phyloP scores from a whole-genome alignment of 2,113 vertebrate species.

The Barbus barbus region DNA sequence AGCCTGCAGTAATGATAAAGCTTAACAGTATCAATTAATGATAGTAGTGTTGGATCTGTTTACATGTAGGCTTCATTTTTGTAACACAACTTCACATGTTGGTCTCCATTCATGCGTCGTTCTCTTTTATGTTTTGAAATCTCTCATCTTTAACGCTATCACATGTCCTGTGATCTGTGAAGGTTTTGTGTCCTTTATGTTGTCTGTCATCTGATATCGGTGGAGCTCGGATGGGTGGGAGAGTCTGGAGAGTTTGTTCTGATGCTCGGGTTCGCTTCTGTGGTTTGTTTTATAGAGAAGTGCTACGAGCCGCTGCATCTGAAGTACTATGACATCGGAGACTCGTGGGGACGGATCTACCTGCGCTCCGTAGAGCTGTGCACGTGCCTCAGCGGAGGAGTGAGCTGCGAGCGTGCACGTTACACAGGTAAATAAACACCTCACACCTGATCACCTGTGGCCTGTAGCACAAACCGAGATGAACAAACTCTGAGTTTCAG shows the following conservation, averaged over 20 bases:
- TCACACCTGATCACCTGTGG: not conserved
- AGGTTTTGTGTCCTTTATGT: not conserved
- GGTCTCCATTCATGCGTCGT: too few relatives aligned
- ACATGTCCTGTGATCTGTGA: not conserved
- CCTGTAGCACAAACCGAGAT: too few relatives aligned
- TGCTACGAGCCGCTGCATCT: conserved; percentile 86
- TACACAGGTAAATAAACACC: conserved; percentile 75
- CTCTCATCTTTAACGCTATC: too few relatives aligned
- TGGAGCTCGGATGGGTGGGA: not conserved
- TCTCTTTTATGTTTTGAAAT: too few relatives aligned
- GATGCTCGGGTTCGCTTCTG: conserved; percentile 25
- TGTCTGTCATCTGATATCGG: not conserved
- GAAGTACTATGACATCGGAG: conserved; percentile 78
- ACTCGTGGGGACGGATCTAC: conserved; percentile 83
- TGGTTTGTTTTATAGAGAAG: conserved; percentile 73
- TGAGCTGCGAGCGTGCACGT: conserved; percentile 64
- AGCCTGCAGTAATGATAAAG: not conserved
- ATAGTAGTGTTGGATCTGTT: not conserved
- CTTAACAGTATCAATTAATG: not conserved
- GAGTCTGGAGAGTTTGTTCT: not conserved
- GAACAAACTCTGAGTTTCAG: too few relatives aligned
- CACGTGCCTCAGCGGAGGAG: conserved; percentile 68
- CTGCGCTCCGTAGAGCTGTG: conserved; percentile 82
- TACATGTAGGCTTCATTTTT: not conserved
- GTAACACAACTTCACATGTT: not conserved